These are phyloP conservation scores for Chloroceryle aenea DNA, from an alignment of 2,113 vertebrate genomes.

Conservation along the genomic window DNA sequence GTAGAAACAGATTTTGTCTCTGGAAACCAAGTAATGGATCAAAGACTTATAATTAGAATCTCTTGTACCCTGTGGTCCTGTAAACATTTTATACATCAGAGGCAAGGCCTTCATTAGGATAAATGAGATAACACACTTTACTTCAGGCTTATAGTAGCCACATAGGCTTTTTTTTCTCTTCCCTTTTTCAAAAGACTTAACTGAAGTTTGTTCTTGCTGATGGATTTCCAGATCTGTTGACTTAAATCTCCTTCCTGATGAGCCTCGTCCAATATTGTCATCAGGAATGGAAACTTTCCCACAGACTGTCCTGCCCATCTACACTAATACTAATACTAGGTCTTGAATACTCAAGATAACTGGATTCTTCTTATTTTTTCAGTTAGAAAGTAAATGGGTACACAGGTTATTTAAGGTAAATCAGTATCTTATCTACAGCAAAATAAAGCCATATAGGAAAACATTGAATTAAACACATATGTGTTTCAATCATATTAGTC, in stretches of 20 bases:
- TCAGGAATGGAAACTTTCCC: not conserved
- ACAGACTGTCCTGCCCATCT: not conserved
- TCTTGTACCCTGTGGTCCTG: not conserved
- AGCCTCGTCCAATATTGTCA: not conserved
- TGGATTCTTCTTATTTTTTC: not conserved
- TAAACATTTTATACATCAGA: constrained; percentile 26
- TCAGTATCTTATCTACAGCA: not conserved
- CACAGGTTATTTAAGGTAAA: not conserved
- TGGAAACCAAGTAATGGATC: constrained; percentile 19
- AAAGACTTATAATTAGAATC: constrained; percentile 20
- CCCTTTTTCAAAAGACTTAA: not conserved
- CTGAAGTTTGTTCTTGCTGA: not conserved
- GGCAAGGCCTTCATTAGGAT: constrained; percentile 3
- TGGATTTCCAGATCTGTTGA: not conserved
- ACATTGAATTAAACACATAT: not conserved
- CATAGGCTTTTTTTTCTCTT: not conserved
- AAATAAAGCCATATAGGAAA: not conserved
- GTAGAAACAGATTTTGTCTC: not conserved
- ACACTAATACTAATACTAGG: not conserved
- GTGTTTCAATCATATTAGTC: not conserved
- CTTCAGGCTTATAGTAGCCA: not conserved
- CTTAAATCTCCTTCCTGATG: not conserved
- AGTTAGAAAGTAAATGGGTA: not conserved
- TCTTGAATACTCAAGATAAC: not conserved
- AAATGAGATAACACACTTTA: not conserved